Conservation (phyloP, 2,797 vertebrate species). For the Tarsius wallacei region DNA sequence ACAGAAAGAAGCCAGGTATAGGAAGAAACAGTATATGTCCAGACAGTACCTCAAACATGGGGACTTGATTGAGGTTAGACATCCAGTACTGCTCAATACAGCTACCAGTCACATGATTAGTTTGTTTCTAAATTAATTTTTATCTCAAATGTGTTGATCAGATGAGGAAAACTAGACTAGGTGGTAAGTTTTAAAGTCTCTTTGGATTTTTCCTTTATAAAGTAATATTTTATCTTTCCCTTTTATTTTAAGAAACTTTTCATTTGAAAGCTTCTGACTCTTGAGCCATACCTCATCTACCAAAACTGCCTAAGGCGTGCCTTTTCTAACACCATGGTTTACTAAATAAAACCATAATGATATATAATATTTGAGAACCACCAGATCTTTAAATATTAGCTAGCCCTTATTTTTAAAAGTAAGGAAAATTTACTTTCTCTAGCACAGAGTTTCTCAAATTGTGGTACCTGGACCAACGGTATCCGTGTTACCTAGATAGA, state of each 20-base stretch:
- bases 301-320: not conserved
- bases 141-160: not conserved
- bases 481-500: not conserved
- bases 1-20: no score
- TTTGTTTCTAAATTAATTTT: constrained; percentile 15
- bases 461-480: no score
- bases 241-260: constrained; percentile 42
- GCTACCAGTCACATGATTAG: not conserved
- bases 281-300: not conserved
- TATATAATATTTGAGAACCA: not conserved
- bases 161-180: not conserved
- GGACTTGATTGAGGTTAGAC: not conserved
- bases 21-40: no score
- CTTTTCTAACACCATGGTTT: not conserved
- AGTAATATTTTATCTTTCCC: not conserved
- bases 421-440: not conserved
- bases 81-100: not conserved
- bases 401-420: not conserved
- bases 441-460: not conserved
- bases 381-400: not conserved
- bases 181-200: not conserved
- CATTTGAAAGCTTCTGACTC: constrained; percentile 18
- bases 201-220: not conserved
- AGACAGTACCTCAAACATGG: not conserved
- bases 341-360: not conserved